phyloP scores from a whole-genome alignment of 2,113 vertebrate species.

The Rutilus rutilus region DNA sequence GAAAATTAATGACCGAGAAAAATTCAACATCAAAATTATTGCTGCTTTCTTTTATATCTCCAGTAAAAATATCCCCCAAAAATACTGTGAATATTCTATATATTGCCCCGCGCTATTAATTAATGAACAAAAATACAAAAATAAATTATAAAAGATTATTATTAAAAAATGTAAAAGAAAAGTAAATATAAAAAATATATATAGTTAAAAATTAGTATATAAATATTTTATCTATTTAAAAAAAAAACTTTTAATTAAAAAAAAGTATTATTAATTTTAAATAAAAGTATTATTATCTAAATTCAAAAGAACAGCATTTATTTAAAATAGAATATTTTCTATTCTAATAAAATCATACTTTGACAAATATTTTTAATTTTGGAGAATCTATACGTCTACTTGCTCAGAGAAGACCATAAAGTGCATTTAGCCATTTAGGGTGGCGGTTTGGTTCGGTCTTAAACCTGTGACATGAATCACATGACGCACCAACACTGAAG shows the following conservation, averaged over 20 bases:
- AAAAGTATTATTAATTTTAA: too few relatives aligned
- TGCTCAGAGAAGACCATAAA: not conserved
- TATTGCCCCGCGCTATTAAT: not conserved
- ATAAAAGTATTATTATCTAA: too few relatives aligned
- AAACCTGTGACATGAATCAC: not conserved
- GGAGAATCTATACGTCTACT: not conserved
- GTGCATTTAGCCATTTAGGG: not conserved
- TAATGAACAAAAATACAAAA: too few relatives aligned
- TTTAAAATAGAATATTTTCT: too few relatives aligned
- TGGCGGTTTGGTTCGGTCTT: not conserved
- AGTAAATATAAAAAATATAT: too few relatives aligned
- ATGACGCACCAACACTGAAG: not conserved
- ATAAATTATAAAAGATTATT: too few relatives aligned
- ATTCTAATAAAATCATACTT: too few relatives aligned
- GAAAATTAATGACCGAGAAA: not conserved
- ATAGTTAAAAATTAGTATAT: too few relatives aligned
- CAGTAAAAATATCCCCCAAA: not conserved
- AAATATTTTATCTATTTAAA: too few relatives aligned
- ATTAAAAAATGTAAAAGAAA: too few relatives aligned
- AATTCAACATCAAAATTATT: not conserved
- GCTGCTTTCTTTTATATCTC: not conserved
- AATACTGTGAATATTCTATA: not conserved
- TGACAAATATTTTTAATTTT: not conserved
- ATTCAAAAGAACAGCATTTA: too few relatives aligned
- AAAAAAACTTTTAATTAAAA: too few relatives aligned